Evolutionary conservation across 2,888 invertebrate genomes (phyloP), one percentile per base, ranked within the genome.

Genomic region (Sinopyrophorus schimmeli): DNA sequence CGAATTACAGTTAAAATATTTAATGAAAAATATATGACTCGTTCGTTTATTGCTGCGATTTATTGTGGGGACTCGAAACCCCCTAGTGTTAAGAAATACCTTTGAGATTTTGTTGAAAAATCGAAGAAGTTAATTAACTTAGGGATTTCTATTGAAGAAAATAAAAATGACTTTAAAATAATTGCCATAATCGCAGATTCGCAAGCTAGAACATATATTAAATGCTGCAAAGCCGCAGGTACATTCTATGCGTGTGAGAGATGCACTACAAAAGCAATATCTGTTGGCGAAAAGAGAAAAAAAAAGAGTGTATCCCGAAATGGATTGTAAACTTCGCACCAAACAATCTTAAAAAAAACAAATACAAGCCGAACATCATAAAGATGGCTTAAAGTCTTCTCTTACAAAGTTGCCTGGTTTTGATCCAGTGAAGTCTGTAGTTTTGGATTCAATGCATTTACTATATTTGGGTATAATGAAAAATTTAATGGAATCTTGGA

Each of bases 381-480:
- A n/a, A n/a, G n/a, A n/a, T n/a, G n/a, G n/a, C n/a, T n/a, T n/a
- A n/a, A n/a, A 10, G 7, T 15, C 4, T 16, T 21, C 40, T 2
- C 16, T 40, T 5, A 5, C 21, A 9, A 34, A 47, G 11, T 6
- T 24, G 6, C 9, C 24, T 21, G 15, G 40, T 17, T 28, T 47
- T 5, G 16, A 39, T 9, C 32, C 40, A n/a, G 10, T 39, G n/a
- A 17, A 17, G 7, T 15, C n/a, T 4, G 35, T 48, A 17, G 27
- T 23, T 7, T 10, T 41, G 23, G 47, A 48, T 28, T 41, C 35
- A 21, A 48, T 48, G 41, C 47, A 41, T 37, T 11, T 40, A 5
- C 27, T 24, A n/a, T 48, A 37, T 24, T 15, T 41, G 24, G 41
- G 47, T 6, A 31, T 41, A n/a, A 35, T 41, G 35, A 16, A 18